A percentile compares a stretch with the other conserved stretches of the same genome.
phyloP scores from a whole-genome alignment of 2,797 vertebrate species.

The Anabacerthia variegaticeps region DNA sequence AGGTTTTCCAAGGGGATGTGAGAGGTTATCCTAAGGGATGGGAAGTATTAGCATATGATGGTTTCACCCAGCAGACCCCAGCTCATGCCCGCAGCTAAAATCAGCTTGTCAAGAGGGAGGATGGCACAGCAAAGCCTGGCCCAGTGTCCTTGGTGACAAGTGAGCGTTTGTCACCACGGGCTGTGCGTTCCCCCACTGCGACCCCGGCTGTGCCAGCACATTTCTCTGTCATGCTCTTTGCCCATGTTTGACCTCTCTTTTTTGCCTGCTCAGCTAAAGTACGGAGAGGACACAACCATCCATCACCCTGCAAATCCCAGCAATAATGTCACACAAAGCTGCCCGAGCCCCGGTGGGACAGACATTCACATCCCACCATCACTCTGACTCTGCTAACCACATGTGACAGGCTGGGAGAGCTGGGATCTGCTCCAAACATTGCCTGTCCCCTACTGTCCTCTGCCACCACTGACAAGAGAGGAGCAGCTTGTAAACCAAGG shows the following conservation, averaged over 20 bases:
- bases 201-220: accelerated
- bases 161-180: accelerated
- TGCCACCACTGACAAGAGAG: background rate
- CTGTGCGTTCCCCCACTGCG: accelerated
- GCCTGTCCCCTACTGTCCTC: background rate
- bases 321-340: background rate
- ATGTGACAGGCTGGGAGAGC: background rate
- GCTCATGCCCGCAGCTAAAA: accelerated
- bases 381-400: background rate
- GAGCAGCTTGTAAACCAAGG: background rate
- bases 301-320: background rate
- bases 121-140: accelerated
- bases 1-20: background rate
- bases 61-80: background rate
- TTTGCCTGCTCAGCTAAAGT: background rate
- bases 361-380: background rate
- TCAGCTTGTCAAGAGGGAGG: background rate
- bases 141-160: accelerated
- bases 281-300: accelerated
- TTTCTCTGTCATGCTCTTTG: background rate
- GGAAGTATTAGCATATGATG: accelerated
- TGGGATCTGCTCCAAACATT: background rate
- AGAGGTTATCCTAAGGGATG: background rate
- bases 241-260: background rate
- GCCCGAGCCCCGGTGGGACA: background rate